These are phyloP conservation scores for Junonia oenone DNA, from an alignment of 2,888 invertebrate species.

Conservation along the genomic window DNA sequence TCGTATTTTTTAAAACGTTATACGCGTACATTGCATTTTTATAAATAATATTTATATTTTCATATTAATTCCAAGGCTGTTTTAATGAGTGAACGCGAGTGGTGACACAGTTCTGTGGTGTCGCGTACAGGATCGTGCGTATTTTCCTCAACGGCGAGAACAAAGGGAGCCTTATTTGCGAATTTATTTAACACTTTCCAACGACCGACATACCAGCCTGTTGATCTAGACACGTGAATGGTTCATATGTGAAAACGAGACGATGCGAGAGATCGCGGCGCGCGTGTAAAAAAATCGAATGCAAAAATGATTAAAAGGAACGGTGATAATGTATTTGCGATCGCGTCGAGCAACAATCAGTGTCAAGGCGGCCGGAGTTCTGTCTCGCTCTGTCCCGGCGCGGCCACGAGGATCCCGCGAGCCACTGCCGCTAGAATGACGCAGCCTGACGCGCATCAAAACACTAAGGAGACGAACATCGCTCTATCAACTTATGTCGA, in stretches of 20 bases:
- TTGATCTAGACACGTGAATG: constrained; percentile 62
- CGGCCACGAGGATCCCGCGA: constrained; percentile 72
- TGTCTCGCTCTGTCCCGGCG: constrained; percentile 66
- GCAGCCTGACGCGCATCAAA: constrained; percentile 72
- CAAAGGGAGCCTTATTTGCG: constrained; percentile 62
- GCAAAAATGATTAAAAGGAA: constrained; percentile 79
- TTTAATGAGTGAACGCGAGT: constrained; percentile 52
- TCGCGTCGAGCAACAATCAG: constrained; percentile 75
- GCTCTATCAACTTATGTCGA: constrained; percentile 74
- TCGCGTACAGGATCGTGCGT: constrained; percentile 47
- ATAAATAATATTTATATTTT: constrained; percentile 27
- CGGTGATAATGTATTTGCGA: constrained; percentile 77
- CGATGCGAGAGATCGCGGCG: constrained; percentile 63
- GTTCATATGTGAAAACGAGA: constrained; percentile 62
- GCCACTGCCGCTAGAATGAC: constrained; percentile 74
- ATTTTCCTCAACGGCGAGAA: constrained; percentile 66
- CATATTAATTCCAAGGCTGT: constrained; percentile 48
- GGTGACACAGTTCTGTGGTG: constrained; percentile 40
- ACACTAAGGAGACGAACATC: constrained; percentile 69
- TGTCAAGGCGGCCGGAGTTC: constrained; percentile 68
- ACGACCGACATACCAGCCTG: constrained; percentile 59
- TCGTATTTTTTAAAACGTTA: constrained; percentile 43
- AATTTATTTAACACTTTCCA: constrained; percentile 51
- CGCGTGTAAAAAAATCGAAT: constrained; percentile 65
- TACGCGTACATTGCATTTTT: constrained; percentile 34